A percentile compares a stretch with the other conserved stretches of the same genome.
Evolutionary conservation across 2,797 vertebrate species (phyloP).

Genomic region (Parambassis ranga): DNA sequence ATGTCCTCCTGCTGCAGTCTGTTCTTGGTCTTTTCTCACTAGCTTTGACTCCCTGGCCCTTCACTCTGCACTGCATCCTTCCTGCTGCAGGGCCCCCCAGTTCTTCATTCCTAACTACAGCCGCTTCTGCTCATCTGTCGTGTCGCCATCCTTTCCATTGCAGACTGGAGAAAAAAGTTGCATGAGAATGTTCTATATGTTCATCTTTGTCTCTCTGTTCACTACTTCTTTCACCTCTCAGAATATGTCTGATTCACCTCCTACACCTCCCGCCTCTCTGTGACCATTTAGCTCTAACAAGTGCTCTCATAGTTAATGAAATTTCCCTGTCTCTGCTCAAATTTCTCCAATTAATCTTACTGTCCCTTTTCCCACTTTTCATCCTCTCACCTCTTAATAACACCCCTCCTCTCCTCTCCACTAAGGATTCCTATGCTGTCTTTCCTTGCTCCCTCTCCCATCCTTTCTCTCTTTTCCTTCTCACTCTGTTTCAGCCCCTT

Average conservation of each 20-base stretch:
- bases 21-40: constrained; percentile 18
- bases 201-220: constrained; percentile 17
- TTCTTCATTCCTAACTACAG: constrained; percentile 30
- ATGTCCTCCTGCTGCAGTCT: constrained; percentile 34
- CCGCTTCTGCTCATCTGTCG: constrained; percentile 18
- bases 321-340: constrained; percentile 75
- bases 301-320: constrained; percentile 77
- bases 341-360: constrained; percentile 76
- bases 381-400: constrained; percentile 69
- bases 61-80: constrained; percentile 46
- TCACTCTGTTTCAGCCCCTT: background rate
- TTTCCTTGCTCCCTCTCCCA: constrained; percentile 3
- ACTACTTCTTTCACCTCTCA: constrained; percentile 15
- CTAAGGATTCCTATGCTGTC: constrained; percentile 17
- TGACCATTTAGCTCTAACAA: constrained; percentile 77
- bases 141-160: constrained; percentile 18
- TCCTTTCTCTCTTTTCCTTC: background rate
- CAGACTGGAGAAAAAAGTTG: background rate
- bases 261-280: constrained; percentile 49
- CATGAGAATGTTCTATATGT: constrained; percentile 7
- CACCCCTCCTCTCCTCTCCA: constrained; percentile 30
- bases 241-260: constrained; percentile 1
- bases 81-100: constrained; percentile 37
- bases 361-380: constrained; percentile 62
- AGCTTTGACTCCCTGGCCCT: constrained; percentile 37